These are phyloP conservation scores for Hanleya hanleyi DNA, from an alignment of 2,888 invertebrate genomes.

Conservation along the genomic window DNA sequence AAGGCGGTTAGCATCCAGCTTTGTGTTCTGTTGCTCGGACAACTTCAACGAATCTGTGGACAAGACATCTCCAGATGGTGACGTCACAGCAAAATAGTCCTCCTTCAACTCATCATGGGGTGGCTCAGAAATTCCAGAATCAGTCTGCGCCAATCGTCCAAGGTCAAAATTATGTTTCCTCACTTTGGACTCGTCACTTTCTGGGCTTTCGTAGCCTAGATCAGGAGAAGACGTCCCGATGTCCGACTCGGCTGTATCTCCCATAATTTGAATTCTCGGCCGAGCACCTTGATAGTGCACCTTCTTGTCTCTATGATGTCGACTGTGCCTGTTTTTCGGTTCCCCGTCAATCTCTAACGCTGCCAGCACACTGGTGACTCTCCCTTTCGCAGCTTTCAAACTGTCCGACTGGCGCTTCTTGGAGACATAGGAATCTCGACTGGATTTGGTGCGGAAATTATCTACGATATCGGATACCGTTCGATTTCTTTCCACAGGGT, in stretches of 20 bases:
- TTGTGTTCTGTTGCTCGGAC: conserved; percentile 65
- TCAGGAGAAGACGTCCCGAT: not conserved
- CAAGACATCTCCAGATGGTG: not conserved
- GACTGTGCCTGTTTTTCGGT: not conserved
- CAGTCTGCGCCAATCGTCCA: not conserved
- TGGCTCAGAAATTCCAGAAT: conserved; percentile 15
- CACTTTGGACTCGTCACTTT: not conserved
- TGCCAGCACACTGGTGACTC: conserved; percentile 14
- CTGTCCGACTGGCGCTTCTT: conserved; percentile 20
- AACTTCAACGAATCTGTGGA: conserved; percentile 34
- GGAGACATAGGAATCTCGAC: not conserved
- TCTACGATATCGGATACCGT: conserved; percentile 14
- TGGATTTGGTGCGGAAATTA: not conserved
- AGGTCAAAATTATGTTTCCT: conserved; percentile 1
- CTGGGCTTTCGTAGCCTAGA: not conserved
- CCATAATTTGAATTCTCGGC: conserved; percentile 8
- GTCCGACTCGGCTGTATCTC: conserved; percentile 3
- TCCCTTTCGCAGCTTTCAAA: conserved; percentile 23
- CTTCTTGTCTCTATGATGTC: not conserved
- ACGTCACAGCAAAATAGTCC: conserved; percentile 1
- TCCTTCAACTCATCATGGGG: not conserved
- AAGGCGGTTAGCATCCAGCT: conserved; percentile 61
- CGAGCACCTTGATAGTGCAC: not conserved
- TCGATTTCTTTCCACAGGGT: not conserved
- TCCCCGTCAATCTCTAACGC: not conserved